Conservation (phyloP, 2,113 vertebrate species). For the Benitochromis conjunctus region DNA sequence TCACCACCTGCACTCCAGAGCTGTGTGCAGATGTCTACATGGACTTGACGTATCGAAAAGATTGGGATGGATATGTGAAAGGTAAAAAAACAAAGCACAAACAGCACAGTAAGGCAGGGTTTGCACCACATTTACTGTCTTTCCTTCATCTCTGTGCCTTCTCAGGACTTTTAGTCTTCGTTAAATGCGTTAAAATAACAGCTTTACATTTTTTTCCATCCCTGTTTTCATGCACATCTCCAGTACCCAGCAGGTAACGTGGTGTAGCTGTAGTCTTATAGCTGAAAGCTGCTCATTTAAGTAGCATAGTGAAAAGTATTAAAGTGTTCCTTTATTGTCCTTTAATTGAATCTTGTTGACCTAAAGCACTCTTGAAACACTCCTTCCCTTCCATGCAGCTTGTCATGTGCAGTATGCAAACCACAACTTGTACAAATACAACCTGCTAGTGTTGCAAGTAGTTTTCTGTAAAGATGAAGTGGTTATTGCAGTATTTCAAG, state of each 20-base stretch:
- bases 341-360: fast-evolving
- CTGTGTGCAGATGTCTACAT: conserved; percentile 86
- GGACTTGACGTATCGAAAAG: conserved; percentile 86
- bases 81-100: conserved; percentile 61
- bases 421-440: not conserved
- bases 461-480: not conserved
- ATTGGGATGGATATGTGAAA: conserved; percentile 88
- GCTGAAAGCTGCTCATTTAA: not conserved
- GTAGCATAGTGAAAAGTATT: not conserved
- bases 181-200: not conserved
- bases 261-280: not conserved
- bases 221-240: conserved; percentile 8
- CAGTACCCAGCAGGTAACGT: conserved; percentile 50
- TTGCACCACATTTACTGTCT: not conserved
- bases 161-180: not conserved
- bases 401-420: not conserved
- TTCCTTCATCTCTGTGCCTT: not conserved
- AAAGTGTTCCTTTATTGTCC: not conserved
- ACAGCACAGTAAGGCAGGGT: not conserved
- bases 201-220: not conserved
- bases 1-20: conserved; percentile 72
- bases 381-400: not conserved
- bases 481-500: not conserved
- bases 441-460: not conserved
- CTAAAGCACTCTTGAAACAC: not conserved